Percentiles rank a stretch among this genome's conserved stretches.
Evolutionary conservation across 2,113 vertebrate species (phyloP).

Genomic region (Craseonycteris thonglongyai): DNA sequence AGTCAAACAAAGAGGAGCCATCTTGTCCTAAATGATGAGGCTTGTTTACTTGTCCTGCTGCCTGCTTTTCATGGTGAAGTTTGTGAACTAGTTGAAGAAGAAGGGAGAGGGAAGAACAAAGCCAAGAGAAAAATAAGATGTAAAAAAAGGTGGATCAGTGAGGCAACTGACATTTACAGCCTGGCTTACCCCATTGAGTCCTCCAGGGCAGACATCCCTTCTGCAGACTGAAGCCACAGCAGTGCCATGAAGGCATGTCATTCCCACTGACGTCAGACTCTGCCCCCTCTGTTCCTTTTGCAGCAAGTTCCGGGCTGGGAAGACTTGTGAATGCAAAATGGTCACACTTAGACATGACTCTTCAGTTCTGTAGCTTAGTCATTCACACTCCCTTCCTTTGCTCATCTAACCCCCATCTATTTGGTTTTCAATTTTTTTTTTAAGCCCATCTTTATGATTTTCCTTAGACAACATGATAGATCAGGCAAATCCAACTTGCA

Average conservation of each 20-base stretch:
- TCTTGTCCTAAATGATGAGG: background rate
- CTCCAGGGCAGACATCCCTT: background rate
- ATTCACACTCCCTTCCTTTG: slow-evolving; percentile 1
- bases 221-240: background rate
- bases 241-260: background rate
- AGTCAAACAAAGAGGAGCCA: background rate
- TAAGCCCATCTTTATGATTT: background rate
- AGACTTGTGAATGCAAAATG: slow-evolving; percentile 50
- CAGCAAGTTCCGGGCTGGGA: background rate
- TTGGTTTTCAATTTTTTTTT: background rate
- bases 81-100: background rate
- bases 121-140: background rate
- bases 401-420: background rate
- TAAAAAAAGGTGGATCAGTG: background rate
- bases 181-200: background rate
- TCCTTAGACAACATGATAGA: background rate
- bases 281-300: background rate
- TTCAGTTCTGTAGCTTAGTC: background rate
- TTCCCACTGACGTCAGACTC: background rate
- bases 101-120: fast-evolving
- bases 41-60: background rate
- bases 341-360: background rate
- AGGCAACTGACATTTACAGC: background rate
- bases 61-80: background rate
- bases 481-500: too few relatives aligned